Percentiles rank a stretch among this genome's conserved stretches.
phyloP scores from a whole-genome alignment of 1,140 invertebrate species.

The Diuraphis noxia region DNA sequence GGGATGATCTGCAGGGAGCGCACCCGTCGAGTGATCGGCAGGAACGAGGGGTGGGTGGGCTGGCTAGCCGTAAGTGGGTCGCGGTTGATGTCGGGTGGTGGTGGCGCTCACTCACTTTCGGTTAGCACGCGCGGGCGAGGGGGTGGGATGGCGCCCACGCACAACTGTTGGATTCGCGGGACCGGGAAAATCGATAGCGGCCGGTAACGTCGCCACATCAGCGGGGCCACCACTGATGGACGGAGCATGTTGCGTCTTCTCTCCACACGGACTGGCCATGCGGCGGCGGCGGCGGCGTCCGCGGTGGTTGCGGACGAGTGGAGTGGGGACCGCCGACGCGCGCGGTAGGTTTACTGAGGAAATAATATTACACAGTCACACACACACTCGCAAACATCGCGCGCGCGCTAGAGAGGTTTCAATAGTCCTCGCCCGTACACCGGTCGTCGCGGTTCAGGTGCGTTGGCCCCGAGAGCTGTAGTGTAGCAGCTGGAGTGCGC shows the following conservation, averaged over 20 bases:
- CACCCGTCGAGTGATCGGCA: neutral
- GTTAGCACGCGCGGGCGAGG: neutral
- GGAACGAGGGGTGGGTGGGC: neutral
- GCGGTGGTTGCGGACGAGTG: neutral
- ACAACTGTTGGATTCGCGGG: slow-evolving; percentile 36
- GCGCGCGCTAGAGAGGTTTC: neutral
- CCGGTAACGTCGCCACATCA: neutral
- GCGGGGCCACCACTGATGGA: neutral
- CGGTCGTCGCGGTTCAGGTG: slow-evolving; percentile 8
- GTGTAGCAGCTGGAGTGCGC: neutral
- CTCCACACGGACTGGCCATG: neutral
- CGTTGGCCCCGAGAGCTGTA: neutral
- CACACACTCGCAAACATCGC: no score
- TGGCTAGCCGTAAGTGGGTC: neutral
- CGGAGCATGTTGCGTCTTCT: slow-evolving; percentile 24
- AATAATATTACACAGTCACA: neutral
- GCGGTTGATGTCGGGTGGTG: neutral
- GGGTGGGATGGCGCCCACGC: slow-evolving; percentile 17
- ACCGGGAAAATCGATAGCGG: slow-evolving; percentile 24
- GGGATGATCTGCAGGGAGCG: neutral
- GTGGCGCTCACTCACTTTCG: neutral
- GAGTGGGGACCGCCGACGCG: neutral
- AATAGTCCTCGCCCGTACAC: slow-evolving; percentile 10
- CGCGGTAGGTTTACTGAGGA: neutral
- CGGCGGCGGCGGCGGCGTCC: neutral